Conservation (phyloP, 92 coral and sea anemone genomes). For the Muricea muricata region DNA sequence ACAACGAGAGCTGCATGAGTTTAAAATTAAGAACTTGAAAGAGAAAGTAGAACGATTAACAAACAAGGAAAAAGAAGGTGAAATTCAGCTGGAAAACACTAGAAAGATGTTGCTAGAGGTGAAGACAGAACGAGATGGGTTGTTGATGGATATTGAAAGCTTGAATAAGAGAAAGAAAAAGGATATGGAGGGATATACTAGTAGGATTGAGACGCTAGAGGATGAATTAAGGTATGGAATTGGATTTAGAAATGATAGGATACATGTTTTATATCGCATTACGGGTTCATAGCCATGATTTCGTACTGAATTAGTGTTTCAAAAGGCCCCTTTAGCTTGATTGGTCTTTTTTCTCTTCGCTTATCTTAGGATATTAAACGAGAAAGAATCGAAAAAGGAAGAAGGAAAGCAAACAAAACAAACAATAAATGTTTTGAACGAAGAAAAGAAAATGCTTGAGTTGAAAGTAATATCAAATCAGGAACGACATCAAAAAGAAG, state of each 20-base stretch:
- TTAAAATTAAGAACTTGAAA: constrained; percentile 31
- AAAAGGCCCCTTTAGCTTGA: too few species aligned
- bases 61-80: constrained; percentile 16
- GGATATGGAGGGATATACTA: constrained; percentile 32
- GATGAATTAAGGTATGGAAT: constrained; percentile 22
- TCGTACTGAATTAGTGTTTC: too few species aligned
- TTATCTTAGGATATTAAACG: not conserved
- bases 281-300: too few species aligned
- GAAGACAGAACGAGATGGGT: constrained; percentile 29
- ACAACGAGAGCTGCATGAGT: constrained; percentile 21
- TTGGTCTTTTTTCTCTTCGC: too few species aligned
- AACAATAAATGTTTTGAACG: not conserved
- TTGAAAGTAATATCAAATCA: not conserved
- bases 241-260: too few species aligned
- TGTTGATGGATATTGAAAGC: constrained; percentile 29
- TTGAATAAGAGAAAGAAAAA: constrained; percentile 30
- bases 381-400: constrained; percentile 1
- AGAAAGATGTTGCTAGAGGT: constrained; percentile 32
- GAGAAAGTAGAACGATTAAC: constrained; percentile 36
- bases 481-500: not conserved
- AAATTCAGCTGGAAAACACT: not conserved
- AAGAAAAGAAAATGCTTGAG: constrained; percentile 28
- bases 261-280: too few species aligned
- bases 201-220: constrained; percentile 22
- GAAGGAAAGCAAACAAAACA: constrained; percentile 23